Evolutionary conservation across 2,888 invertebrate species (phyloP).

Genomic region (Ceriagrion tenellum): DNA sequence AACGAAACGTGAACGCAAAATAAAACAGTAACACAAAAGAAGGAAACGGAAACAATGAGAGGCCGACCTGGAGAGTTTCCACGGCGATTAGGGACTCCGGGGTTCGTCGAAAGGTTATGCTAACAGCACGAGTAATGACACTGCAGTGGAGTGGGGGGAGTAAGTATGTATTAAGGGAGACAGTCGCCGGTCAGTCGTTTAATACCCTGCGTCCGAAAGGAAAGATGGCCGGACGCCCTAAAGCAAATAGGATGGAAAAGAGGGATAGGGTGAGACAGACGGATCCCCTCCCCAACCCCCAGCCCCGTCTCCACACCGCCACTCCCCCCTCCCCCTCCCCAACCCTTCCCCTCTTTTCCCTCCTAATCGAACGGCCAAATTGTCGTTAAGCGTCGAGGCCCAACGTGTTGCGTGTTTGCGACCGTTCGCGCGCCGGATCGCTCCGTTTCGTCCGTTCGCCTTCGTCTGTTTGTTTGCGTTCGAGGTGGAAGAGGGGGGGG

Average conservation of each 20-base stretch:
- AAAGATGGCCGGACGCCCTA: neutral
- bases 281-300: neutral
- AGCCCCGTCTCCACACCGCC: too few relatives aligned
- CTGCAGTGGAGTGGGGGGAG: neutral
- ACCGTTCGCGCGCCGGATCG: neutral
- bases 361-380: neutral
- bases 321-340: too few relatives aligned
- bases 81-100: neutral
- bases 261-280: neutral
- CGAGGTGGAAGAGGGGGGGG: neutral
- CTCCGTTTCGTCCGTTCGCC: neutral
- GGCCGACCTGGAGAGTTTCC: neutral
- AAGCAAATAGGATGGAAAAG: neutral
- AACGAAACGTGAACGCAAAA: neutral
- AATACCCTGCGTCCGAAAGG: neutral
- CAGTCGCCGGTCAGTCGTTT: neutral
- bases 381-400: constrained; percentile 21
- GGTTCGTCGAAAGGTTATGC: neutral
- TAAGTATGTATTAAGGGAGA: neutral
- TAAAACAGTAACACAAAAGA: neutral
- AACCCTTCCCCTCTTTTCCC: too few relatives aligned
- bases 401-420: neutral
- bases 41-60: neutral
- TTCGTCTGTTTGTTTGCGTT: neutral
- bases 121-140: neutral